Percentiles rank a stretch among this genome's conserved stretches.
phyloP scores from a whole-genome alignment of 2,113 vertebrate genomes.

The Catagonus wagneri region DNA sequence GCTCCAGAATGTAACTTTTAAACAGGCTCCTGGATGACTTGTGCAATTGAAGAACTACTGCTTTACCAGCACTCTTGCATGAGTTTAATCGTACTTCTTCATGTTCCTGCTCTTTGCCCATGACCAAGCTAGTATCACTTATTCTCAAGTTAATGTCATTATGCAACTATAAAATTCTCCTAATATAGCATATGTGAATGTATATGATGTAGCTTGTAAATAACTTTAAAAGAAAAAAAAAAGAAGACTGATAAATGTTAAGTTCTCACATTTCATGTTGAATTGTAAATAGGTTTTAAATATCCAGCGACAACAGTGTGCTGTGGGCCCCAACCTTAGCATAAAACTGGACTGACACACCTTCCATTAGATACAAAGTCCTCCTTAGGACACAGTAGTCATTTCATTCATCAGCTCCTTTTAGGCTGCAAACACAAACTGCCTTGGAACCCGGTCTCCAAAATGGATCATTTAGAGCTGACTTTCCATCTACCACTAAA shows the following conservation, averaged over 20 bases:
- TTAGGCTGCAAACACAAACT: neutral
- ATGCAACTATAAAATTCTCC: neutral
- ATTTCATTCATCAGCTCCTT: neutral
- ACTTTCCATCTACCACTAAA: neutral
- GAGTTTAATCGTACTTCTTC: neutral
- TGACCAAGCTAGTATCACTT: neutral
- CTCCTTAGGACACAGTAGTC: neutral
- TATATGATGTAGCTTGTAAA: neutral
- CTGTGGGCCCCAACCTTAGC: neutral
- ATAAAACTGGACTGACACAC: neutral
- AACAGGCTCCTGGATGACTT: neutral
- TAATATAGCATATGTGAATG: neutral
- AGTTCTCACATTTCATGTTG: neutral
- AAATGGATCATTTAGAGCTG: neutral
- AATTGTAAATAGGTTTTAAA: neutral
- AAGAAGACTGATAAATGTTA: neutral
- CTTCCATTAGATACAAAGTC: neutral
- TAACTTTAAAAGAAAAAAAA: neutral
- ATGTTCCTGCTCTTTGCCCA: neutral
- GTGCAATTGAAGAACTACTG: neutral
- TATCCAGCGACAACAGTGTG: neutral
- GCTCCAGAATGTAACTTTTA: neutral
- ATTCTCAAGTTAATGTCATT: neutral
- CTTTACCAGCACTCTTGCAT: neutral
- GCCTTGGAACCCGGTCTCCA: neutral